These are phyloP conservation scores for Ceyx margarethae DNA, from an alignment of 2,113 vertebrate species.

Conservation along the genomic window DNA sequence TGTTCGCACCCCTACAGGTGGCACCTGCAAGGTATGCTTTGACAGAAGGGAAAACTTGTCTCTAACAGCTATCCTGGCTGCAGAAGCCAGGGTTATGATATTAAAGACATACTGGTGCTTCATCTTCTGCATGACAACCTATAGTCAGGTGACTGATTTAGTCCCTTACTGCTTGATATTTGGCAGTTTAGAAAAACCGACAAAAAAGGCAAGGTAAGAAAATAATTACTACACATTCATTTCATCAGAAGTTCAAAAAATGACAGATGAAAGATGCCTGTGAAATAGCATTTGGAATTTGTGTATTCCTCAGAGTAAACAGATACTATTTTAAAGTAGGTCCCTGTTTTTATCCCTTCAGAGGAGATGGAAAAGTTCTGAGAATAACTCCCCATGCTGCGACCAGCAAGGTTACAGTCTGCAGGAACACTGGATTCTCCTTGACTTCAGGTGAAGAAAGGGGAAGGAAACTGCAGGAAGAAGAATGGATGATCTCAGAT, in stretches of 20 bases:
- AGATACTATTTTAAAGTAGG: neutral
- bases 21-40: neutral
- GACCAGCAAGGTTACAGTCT: neutral
- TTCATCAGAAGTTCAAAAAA: neutral
- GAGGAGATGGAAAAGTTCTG: neutral
- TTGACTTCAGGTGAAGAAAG: neutral
- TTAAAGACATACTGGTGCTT: neutral
- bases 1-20: neutral
- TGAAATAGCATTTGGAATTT: neutral
- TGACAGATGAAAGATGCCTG: neutral
- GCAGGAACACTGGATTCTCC: rapidly evolving
- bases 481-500: neutral
- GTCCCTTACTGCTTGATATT: neutral
- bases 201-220: neutral
- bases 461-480: neutral
- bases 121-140: neutral
- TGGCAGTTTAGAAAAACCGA: neutral
- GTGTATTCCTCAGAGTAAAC: neutral
- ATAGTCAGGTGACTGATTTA: neutral
- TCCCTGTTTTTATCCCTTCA: neutral
- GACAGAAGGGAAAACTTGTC: neutral
- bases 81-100: neutral
- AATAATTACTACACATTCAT: neutral
- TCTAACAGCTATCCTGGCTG: neutral
- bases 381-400: neutral